Evolutionary conservation across 2,797 vertebrate species (phyloP), one percentile per base, ranked within the genome.

Genomic region (Hephaestus fuliginosus): DNA sequence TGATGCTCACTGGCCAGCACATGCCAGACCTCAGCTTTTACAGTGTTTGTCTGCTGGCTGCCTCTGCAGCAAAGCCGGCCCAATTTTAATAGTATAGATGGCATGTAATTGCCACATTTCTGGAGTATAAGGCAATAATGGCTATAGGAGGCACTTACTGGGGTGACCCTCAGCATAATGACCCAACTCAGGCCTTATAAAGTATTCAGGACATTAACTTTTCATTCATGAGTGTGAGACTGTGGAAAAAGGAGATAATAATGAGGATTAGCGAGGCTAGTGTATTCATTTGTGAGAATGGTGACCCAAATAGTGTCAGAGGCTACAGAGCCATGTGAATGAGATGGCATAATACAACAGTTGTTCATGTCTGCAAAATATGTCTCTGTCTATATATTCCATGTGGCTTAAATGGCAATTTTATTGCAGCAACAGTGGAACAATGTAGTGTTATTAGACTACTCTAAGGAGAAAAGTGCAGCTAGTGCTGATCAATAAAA

Each of bases 181-280:
- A 88, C 75, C 80, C 65, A 62, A 67, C 68, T 76, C 61, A 78
- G 80, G 77, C 75, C 68, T 87, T 80, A 89, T 90, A 82, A 92
- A 89, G 79, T 88, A 90, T 92, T 88, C 82, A 89, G 70, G 68
- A 82, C 82, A 87, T 81, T 90, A 83, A 84, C 90, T 90, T 92
- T 92, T 84, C 82, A 82, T 86, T 89, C 63, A 80, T 22, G 83
- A 88, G 77, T 67, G 68, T 78, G 67, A 84, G 60, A 75, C 63
- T 76, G 70, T 67, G 73, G 57, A 43, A 69, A 71, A 74, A 61
- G 30, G 67, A 78, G 71, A 89, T 83, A 81, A 89, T 91, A 88
- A 90, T 88, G 82, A 86, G 76, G 79, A 80, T 88, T 84, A 86
- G 51, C 48, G 74, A 70, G 82, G 62, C 58, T 71, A 75, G 78